Conservation (phyloP, 2,888 invertebrate species). For the Tholera decimalis region DNA sequence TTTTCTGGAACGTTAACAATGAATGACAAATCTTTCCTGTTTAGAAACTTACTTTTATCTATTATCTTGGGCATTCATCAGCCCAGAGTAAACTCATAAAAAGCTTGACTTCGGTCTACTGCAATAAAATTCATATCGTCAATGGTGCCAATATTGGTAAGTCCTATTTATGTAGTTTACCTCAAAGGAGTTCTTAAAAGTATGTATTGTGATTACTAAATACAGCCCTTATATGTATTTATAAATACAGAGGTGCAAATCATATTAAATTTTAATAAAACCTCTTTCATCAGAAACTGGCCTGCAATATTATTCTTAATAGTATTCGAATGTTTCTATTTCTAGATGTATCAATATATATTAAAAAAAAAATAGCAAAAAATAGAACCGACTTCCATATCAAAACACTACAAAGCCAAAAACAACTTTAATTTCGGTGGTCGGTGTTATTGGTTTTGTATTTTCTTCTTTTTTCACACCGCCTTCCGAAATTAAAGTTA, state of each 20-base stretch:
- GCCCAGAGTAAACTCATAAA: conserved; percentile 47
- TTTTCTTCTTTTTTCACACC: no score
- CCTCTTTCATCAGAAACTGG: conserved; percentile 65
- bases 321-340: conserved; percentile 24
- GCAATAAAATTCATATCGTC: conserved; percentile 56
- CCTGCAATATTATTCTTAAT: conserved; percentile 55
- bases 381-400: no score
- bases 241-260: conserved; percentile 15
- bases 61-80: conserved; percentile 49
- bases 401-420: no score
- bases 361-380: no score
- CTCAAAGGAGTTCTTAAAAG: conserved; percentile 28
- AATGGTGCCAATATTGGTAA: conserved; percentile 59
- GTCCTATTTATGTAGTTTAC: conserved; percentile 56
- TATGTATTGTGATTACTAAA: conserved; percentile 16
- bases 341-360: no score
- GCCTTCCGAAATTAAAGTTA: no score
- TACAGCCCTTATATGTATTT: conserved; percentile 29
- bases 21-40: conserved; percentile 32
- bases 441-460: no score
- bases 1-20: conserved; percentile 24
- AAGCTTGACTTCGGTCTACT: conserved; percentile 26
- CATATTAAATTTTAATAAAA: conserved; percentile 33
- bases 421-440: no score
- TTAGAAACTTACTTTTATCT: conserved; percentile 39